These are phyloP conservation scores for Choloepus didactylus DNA, from an alignment of 2,797 vertebrate genomes.

Conservation along the genomic window DNA sequence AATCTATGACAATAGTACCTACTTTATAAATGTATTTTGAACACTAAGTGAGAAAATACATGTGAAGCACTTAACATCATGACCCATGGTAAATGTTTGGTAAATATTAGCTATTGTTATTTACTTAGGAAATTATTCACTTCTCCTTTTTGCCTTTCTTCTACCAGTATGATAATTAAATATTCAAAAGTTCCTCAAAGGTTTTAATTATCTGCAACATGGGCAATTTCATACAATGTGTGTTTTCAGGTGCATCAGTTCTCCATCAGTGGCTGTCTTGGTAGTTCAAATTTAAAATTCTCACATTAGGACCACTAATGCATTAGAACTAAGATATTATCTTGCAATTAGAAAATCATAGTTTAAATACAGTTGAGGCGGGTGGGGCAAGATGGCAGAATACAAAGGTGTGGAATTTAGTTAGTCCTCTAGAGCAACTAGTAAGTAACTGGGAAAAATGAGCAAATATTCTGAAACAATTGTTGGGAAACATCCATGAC, in stretches of 20 bases:
- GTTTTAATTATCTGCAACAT: not conserved
- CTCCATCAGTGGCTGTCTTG: not conserved
- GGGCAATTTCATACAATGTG: not conserved
- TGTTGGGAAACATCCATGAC: too few relatives aligned
- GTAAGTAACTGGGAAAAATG: too few relatives aligned
- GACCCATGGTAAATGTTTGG: not conserved
- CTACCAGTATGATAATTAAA: not conserved
- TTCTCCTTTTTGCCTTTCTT: not conserved
- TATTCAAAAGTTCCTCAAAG: not conserved
- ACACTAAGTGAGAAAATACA: too few relatives aligned
- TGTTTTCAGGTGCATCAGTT: not conserved
- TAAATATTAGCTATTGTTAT: not conserved
- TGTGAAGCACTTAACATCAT: not conserved
- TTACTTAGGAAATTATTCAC: not conserved
- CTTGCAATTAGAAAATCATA: not conserved
- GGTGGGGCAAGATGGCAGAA: too few relatives aligned
- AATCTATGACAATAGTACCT: not conserved
- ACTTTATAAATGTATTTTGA: not conserved
- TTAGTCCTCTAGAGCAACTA: too few relatives aligned
- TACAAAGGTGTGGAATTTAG: too few relatives aligned
- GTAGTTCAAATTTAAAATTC: not conserved
- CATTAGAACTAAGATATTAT: not conserved
- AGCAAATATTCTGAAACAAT: too few relatives aligned
- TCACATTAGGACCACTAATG: not conserved
- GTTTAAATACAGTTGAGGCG: not conserved